These are phyloP conservation scores for Caenorhabditis afra DNA, from an alignment of 2,888 invertebrate species.

Conservation along the genomic window DNA sequence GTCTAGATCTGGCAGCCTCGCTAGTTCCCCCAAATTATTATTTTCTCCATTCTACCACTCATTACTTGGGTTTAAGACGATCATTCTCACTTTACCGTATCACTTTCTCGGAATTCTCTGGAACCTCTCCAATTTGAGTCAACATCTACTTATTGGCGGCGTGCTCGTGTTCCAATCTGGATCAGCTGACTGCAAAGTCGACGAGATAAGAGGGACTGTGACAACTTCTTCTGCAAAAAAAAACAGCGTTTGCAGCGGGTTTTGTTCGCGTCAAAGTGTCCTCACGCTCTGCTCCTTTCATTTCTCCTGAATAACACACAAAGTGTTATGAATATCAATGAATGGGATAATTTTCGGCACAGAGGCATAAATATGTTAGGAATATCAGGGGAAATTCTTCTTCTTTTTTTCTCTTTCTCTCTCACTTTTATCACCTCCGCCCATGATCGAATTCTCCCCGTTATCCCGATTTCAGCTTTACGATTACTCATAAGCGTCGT, in stretches of 20 bases:
- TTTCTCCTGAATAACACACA: slow-evolving; percentile 15
- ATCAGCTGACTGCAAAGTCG: too few species aligned
- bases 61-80: slow-evolving; percentile 7
- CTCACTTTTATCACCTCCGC: neutral
- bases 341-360: slow-evolving; percentile 22
- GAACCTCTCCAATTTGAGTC: neutral
- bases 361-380: slow-evolving; percentile 13
- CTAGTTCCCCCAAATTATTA: slow-evolving; percentile 39
- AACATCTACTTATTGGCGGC: too few species aligned
- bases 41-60: slow-evolving; percentile 11
- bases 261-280: slow-evolving; percentile 10
- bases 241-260: neutral
- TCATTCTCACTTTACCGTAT: slow-evolving; percentile 24
- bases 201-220: neutral
- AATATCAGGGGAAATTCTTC: neutral
- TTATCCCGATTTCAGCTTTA: neutral
- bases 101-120: too few species aligned
- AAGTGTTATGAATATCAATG: slow-evolving; percentile 46
- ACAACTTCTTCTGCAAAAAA: neutral
- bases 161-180: too few species aligned
- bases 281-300: slow-evolving; percentile 11
- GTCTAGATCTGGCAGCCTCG: slow-evolving; percentile 36
- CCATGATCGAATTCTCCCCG: neutral
- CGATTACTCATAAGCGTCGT: neutral
- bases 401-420: too few species aligned